Evolutionary conservation across 2,888 invertebrate species (phyloP).

Genomic region (Spodoptera littoralis): DNA sequence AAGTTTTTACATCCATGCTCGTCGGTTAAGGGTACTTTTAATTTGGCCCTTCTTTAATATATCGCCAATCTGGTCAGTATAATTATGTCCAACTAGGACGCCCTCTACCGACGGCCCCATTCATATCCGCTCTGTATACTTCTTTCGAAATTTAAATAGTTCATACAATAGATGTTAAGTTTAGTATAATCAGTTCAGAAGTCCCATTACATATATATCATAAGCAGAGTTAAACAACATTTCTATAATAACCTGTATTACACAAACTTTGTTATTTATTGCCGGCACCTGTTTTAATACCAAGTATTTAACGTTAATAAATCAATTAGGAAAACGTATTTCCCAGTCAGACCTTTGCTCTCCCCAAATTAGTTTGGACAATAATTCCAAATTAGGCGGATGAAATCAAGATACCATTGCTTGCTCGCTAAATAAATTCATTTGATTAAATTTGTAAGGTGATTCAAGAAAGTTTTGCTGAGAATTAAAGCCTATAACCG

Average conservation of each 20-base stretch:
- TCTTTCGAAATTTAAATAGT: too few relatives aligned
- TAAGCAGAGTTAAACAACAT: conserved; percentile 14
- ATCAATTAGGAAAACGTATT: conserved; percentile 16
- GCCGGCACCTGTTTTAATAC: conserved; percentile 3
- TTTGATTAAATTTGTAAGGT: neutral
- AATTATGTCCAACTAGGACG: too few relatives aligned
- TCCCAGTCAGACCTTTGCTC: conserved; percentile 7
- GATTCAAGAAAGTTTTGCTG: too few relatives aligned
- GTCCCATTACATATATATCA: conserved; percentile 17
- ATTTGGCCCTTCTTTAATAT: too few relatives aligned
- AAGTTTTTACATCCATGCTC: too few relatives aligned
- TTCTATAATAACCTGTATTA: conserved; percentile 7
- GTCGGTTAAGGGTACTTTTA: too few relatives aligned
- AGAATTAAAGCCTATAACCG: too few relatives aligned
- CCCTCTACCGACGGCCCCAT: too few relatives aligned
- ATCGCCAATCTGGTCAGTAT: too few relatives aligned
- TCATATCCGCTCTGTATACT: too few relatives aligned
- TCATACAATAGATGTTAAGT: too few relatives aligned
- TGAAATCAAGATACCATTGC: neutral
- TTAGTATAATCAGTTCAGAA: too few relatives aligned
- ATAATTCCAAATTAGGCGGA: neutral
- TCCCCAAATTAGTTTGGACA: neutral
- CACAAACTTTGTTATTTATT: conserved; percentile 26
- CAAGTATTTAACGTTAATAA: conserved; percentile 15
- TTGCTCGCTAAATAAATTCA: neutral